Conservation (phyloP, 23 tunicate genomes). For the Styela plicata region DNA sequence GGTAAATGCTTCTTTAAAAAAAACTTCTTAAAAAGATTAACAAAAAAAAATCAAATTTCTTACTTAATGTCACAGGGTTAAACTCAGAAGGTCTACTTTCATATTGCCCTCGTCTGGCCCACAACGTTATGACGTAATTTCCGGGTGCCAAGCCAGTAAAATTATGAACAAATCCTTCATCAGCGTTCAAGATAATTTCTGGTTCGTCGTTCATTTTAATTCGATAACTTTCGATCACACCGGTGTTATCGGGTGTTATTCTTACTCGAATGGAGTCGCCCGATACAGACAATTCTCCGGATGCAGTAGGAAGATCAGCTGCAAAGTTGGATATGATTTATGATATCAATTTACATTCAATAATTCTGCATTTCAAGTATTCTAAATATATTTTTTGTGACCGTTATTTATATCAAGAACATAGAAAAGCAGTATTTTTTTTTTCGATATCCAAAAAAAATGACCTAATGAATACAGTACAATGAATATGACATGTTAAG, state of each 20-base stretch:
- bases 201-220: conserved; percentile 7
- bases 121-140: conserved; percentile 28
- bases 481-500: no score
- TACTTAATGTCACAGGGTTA: conserved; percentile 39
- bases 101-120: conserved; percentile 4
- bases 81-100: conserved; percentile 33
- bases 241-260: conserved; percentile 21
- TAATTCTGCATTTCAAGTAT: no score
- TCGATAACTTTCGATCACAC: conserved; percentile 33
- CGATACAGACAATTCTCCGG: conserved; percentile 30
- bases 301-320: conserved; percentile 33
- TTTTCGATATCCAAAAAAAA: no score
- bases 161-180: neutral
- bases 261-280: conserved; percentile 29
- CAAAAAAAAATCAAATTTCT: no score
- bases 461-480: no score
- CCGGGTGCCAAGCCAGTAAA: conserved; percentile 43
- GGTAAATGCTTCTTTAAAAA: no score
- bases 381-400: no score
- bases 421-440: no score
- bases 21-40: no score
- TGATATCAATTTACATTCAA: neutral
- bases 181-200: conserved; percentile 11
- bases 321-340: neutral
- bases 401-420: no score